Evolutionary conservation across 2,797 vertebrate species (phyloP).

Genomic region (Hydrocynus forskahlii): DNA sequence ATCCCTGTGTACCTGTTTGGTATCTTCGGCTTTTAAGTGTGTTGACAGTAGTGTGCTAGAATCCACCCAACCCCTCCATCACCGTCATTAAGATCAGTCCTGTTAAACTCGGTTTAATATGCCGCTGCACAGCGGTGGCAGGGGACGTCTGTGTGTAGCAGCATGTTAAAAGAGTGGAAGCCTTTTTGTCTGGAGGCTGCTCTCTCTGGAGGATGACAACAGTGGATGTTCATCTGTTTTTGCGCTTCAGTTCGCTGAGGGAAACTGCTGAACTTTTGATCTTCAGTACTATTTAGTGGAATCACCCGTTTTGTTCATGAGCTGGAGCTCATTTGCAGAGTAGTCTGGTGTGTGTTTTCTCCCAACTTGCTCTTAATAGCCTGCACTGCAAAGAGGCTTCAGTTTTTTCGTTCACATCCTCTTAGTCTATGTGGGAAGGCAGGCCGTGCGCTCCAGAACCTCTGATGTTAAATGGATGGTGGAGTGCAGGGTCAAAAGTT

Average conservation of each 20-base stretch:
- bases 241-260: slow-evolving; percentile 53
- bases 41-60: slow-evolving; percentile 18
- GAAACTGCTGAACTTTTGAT: slow-evolving; percentile 64
- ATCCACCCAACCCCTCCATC: slow-evolving; percentile 31
- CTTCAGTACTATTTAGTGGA: slow-evolving; percentile 64
- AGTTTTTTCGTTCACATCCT: background rate
- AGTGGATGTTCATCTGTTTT: slow-evolving; percentile 71
- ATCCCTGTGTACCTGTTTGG: too few relatives aligned
- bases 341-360: background rate
- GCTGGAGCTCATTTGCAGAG: slow-evolving; percentile 13
- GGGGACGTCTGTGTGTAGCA: slow-evolving; percentile 48
- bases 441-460: background rate
- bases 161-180: slow-evolving; percentile 61
- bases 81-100: background rate
- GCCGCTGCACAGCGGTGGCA: slow-evolving; percentile 45
- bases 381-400: background rate
- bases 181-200: slow-evolving; percentile 64
- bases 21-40: background rate
- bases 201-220: slow-evolving; percentile 64
- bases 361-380: slow-evolving; percentile 12
- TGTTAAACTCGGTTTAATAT: slow-evolving; percentile 31
- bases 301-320: slow-evolving; percentile 67
- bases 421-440: background rate
- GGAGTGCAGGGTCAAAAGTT: slow-evolving; percentile 12
- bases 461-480: background rate